A percentile compares a stretch with the other conserved stretches of the same genome.
Conservation (phyloP, 2,113 vertebrate species). For the Rhea pennata region DNA sequence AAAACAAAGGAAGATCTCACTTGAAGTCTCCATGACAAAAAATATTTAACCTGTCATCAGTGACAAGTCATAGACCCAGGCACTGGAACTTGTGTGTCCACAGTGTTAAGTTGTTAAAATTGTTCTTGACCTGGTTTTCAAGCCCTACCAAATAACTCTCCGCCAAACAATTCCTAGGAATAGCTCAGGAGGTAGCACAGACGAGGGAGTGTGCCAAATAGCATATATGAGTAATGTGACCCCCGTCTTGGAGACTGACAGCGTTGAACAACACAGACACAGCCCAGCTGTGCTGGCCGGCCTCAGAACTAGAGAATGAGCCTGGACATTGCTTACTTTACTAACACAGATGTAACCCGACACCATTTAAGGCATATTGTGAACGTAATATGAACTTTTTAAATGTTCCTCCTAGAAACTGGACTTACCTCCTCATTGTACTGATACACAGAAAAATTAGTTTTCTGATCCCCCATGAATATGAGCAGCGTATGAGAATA, state of each 20-base stretch:
- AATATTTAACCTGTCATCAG: neutral
- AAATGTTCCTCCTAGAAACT: neutral
- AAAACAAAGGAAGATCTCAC: neutral
- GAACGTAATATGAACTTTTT: neutral
- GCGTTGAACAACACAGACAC: neutral
- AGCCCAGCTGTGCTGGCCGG: neutral
- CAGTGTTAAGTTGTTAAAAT: neutral
- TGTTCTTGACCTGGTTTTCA: neutral
- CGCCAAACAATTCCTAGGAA: neutral
- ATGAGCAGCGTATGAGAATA: neutral
- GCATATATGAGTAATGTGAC: neutral
- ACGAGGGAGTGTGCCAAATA: neutral
- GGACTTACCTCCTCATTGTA: neutral
- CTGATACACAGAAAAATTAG: neutral
- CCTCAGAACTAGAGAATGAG: neutral
- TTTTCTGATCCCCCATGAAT: neutral
- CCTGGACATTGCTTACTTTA: neutral
- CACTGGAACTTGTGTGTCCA: neutral
- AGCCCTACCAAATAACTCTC: neutral
- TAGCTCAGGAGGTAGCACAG: neutral
- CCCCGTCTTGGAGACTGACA: neutral
- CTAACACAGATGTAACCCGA: neutral
- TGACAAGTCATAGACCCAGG: neutral
- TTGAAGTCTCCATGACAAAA: neutral
- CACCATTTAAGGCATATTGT: neutral